A percentile compares a stretch with the other conserved stretches of the same genome.
These are phyloP conservation scores for Drosophila ezoana DNA, from an alignment of 2,888 invertebrate genomes.

Conservation along the genomic window DNA sequence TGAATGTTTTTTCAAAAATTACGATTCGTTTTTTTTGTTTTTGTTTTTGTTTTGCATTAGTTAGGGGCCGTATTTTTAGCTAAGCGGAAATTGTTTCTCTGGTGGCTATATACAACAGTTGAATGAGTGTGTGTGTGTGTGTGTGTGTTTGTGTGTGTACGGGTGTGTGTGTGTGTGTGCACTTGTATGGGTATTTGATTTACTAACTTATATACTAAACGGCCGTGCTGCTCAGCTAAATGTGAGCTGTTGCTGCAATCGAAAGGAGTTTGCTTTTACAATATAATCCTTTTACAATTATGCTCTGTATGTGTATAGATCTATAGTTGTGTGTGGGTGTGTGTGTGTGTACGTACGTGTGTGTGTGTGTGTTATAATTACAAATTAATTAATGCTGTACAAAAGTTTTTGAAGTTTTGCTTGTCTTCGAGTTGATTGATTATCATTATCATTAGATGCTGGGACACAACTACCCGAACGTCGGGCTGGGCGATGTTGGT, in stretches of 20 bases:
- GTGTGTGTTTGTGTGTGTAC: conserved; percentile 21
- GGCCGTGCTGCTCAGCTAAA: conserved; percentile 53
- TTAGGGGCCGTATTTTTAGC: conserved; percentile 68
- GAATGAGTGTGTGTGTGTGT: conserved; percentile 23
- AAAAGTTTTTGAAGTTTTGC: conserved; percentile 40
- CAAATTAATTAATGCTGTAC: conserved; percentile 80
- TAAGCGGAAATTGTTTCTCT: conserved; percentile 70
- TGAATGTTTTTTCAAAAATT: conserved; percentile 37
- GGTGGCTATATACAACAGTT: conserved; percentile 61
- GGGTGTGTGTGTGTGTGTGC: conserved; percentile 19
- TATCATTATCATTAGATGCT: conserved; percentile 15
- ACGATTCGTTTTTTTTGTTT: conserved; percentile 12
- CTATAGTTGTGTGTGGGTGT: conserved; percentile 18
- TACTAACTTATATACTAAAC: conserved; percentile 76
- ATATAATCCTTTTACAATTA: conserved; percentile 33
- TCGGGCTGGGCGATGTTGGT: background rate
- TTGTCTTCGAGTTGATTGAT: conserved; percentile 34
- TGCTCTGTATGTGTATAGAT: conserved; percentile 17
- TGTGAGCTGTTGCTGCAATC: conserved; percentile 21
- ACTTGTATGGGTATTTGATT: conserved; percentile 61
- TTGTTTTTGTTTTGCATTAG: conserved; percentile 50
- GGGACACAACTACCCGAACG: conserved; percentile 19
- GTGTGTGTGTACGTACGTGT: conserved; percentile 12
- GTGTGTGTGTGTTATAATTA: conserved; percentile 55
- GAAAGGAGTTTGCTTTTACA: conserved; percentile 17